Evolutionary conservation across 2,113 vertebrate genomes (phyloP), one percentile per base, ranked within the genome.

Genomic region (Dicaeum eximium): DNA sequence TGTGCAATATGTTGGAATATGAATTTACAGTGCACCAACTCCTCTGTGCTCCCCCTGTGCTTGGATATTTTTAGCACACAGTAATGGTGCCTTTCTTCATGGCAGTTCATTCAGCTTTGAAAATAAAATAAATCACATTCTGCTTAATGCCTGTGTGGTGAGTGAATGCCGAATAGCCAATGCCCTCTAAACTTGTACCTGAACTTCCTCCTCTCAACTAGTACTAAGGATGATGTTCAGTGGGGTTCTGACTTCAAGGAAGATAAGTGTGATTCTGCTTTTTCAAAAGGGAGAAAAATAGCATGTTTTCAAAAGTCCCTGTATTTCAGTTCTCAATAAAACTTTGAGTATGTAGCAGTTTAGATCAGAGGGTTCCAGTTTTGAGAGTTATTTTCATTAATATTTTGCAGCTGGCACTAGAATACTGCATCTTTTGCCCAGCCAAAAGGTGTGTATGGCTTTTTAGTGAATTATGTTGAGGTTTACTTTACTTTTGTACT

Each of bases 1-100:
- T 92, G 89, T 92, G 91, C 80, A 91, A 69, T 95, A 95, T 92
- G 77, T 67, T 94, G 80, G 90, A 94, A 96, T 97, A 96, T 96
- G 94, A 94, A 96, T 97, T 96, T 95, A 90, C 71, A 93, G 69
- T 70, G 91, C 94, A 85, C 92, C 73, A 78, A 44, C 30, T 93
- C 54, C 91, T 94, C 89, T 95, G 83, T 62, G n/a, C 37, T 81
- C 53, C 65, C 75, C 77, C 74, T 82, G 71, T 75, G 56, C 88
- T 84, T 74, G 89, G 73, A 35, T 97, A 95, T 95, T 96, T 93
- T 91, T 95, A 96, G 89, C 17, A 12, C 65, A 64, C n/a, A 15
- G 86, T 81, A 95, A 92, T 50, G 80, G 69, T 95, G 64, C 77
- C 56, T 89, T 86, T 92, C 82, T 95, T 77, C 86, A 48, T 81